Percentiles rank a stretch among this genome's conserved stretches.
phyloP scores from a whole-genome alignment of 2,888 invertebrate genomes.

The Gisinianus flammeolus region DNA sequence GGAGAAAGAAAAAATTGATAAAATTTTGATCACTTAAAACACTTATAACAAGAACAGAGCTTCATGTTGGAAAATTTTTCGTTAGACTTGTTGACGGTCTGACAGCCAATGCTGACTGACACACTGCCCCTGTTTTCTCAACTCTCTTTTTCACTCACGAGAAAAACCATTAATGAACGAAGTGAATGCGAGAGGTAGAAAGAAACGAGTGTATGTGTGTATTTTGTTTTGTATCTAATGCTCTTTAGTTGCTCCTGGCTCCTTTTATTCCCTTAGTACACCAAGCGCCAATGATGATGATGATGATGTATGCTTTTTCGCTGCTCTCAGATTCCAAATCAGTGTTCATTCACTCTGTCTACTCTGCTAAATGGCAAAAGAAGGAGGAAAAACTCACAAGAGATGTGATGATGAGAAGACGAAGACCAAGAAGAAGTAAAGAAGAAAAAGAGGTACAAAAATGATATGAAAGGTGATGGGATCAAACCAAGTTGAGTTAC shows the following conservation, averaged over 20 bases:
- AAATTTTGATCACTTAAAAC: conserved; percentile 2
- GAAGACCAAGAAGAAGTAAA: no score
- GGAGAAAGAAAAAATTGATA: background rate
- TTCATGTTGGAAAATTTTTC: conserved; percentile 1
- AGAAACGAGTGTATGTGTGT: background rate
- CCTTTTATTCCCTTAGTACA: no score
- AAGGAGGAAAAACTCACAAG: background rate
- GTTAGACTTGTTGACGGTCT: conserved; percentile 40
- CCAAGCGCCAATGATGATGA: background rate
- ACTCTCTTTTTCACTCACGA: conserved; percentile 38
- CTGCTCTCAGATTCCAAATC: background rate
- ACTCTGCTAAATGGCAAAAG: background rate
- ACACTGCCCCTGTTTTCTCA: conserved; percentile 33
- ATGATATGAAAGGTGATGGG: background rate
- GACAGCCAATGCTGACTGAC: conserved; percentile 41
- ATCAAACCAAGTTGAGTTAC: background rate
- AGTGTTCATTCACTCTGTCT: background rate
- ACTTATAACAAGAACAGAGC: background rate
- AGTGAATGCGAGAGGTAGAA: background rate
- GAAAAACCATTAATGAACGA: conserved; percentile 1
- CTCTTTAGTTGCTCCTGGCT: no score
- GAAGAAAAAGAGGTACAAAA: background rate
- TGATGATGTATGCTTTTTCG: background rate
- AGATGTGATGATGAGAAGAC: no score
- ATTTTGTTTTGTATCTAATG: background rate